Percentiles rank a stretch among this genome's conserved stretches.
These are phyloP conservation scores for Erebia ligea DNA, from an alignment of 2,888 invertebrate species.

Conservation along the genomic window DNA sequence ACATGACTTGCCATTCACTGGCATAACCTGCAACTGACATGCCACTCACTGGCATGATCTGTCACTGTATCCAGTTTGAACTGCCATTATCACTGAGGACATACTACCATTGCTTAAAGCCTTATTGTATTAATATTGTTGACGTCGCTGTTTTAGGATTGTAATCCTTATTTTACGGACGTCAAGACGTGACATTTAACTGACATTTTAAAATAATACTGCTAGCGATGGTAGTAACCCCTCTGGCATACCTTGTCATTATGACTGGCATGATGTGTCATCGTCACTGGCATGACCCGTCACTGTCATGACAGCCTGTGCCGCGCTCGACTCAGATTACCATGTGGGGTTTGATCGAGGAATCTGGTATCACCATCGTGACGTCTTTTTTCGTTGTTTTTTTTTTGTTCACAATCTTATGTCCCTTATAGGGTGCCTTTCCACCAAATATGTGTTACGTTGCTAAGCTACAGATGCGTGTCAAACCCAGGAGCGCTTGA, in stretches of 20 bases:
- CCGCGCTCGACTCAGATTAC: constrained; percentile 88
- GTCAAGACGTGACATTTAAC: too few relatives aligned
- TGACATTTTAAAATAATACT: too few relatives aligned
- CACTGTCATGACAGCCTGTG: constrained; percentile 46
- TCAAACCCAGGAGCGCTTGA: too few relatives aligned
- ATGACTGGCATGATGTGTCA: constrained; percentile 43
- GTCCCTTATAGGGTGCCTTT: too few relatives aligned
- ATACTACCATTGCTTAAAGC: constrained; percentile 41
- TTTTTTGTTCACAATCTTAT: constrained; percentile 35
- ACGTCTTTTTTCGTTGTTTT: constrained; percentile 67
- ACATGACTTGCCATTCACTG: constrained; percentile 41
- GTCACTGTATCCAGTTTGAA: constrained; percentile 38
- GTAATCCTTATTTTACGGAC: too few relatives aligned
- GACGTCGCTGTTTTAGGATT: too few relatives aligned
- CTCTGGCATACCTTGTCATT: constrained; percentile 44
- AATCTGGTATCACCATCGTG: constrained; percentile 75
- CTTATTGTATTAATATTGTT: too few relatives aligned
- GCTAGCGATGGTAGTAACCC: background rate
- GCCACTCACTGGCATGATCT: constrained; percentile 34
- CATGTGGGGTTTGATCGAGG: constrained; percentile 91
- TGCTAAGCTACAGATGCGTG: too few relatives aligned
- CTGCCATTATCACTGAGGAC: constrained; percentile 40
- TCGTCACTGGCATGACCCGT: constrained; percentile 42
- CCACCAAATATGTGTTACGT: too few relatives aligned
- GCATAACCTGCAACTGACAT: too few relatives aligned